These are phyloP conservation scores for Heptranchias perlo DNA, from an alignment of 2,113 vertebrate species.

Conservation along the genomic window DNA sequence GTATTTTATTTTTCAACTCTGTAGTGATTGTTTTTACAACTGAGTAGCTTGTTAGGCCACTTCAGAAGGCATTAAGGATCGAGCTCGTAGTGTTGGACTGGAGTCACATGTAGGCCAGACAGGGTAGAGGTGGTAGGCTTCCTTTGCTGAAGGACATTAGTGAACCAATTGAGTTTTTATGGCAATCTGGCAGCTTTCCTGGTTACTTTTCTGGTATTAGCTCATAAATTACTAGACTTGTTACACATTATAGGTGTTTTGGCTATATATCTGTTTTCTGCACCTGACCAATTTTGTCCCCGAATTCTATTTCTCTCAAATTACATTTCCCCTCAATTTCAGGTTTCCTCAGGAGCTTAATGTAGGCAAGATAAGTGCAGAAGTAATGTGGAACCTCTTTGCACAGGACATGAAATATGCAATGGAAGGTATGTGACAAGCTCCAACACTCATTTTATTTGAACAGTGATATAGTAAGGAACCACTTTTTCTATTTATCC, in stretches of 20 bases:
- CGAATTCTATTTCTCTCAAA: not conserved
- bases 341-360: constrained; percentile 95
- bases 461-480: not conserved
- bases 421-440: constrained; percentile 75
- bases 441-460: not conserved
- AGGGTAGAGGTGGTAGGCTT: not conserved
- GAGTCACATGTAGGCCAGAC: no score
- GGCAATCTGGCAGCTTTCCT: not conserved
- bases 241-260: not conserved
- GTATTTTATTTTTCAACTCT: not conserved
- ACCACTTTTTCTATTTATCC: not conserved
- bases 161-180: not conserved
- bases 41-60: no score
- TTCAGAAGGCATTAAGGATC: no score
- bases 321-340: not conserved
- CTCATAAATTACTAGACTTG: not conserved
- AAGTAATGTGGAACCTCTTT: constrained; percentile 96
- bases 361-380: constrained; percentile 90
- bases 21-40: not conserved
- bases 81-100: no score
- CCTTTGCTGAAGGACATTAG: not conserved
- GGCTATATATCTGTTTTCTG: not conserved
- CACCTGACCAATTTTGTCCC: not conserved
- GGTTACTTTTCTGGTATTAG: not conserved
- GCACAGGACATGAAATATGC: constrained; percentile 97